Base-by-base conservation (phyloP, 2,113 vertebrate genomes). In the Toxotes chatareus region DNA sequence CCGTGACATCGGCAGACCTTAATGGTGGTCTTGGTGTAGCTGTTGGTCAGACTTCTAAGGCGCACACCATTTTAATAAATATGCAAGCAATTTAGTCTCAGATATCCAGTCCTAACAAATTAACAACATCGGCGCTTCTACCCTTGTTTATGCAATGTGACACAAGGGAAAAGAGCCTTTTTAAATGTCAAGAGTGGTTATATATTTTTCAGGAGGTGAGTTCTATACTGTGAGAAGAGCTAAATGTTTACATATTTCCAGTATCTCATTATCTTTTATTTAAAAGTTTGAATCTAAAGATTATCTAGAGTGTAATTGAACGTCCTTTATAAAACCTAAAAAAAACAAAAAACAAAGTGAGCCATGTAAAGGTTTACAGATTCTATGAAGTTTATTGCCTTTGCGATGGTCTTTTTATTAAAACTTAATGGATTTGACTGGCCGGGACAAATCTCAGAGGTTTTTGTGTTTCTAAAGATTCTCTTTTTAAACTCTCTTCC, bases 391-490 rank as follows among this genome's bases (percentile, higher is more conserved):
- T 89, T 76, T 80, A 81, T 63, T 80, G 66, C 42, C 46, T 23
- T 44, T 40, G 32, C 1, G 0, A 73, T 83, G 44, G 57, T 78
- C 47, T 78, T 82, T 86, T 92, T 83, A 86, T 86, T 85, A 84
- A 88, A 79, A 73, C 42, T 11, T 79, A 90, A 87, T 89, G 77
- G 83, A 78, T 87, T 76, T 80, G 79, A 36, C 69, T 47, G 27
- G 65, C 36, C n/a, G 31, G 47, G 49, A 40, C 46, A 66, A 63
- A 46, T 71, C 42, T 78, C 80, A 3, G 40, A 80, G 61, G 74
- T 56, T 74, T 89, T 67, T 81, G 38, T 86, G 65, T 80, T 68
- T 84, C 14, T 57, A 46, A 68, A 82, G 38, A 67, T 72, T 63
- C 21, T 44, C 23, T 66, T 71, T 83, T 71, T 65, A 13, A 76